phyloP scores from a whole-genome alignment of 2,888 invertebrate genomes.

The Zygaena filipendulae region DNA sequence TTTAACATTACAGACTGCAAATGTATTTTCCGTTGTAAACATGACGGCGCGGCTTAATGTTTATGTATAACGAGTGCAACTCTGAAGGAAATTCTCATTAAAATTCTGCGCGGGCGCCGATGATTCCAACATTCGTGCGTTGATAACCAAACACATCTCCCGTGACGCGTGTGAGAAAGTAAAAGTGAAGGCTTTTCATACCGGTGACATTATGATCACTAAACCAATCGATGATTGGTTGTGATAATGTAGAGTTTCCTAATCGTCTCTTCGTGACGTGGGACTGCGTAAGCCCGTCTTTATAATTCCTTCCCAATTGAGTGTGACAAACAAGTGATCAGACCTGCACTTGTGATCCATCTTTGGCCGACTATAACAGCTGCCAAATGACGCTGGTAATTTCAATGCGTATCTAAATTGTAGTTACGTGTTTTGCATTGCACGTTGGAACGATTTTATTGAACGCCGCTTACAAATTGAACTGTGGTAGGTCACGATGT shows the following conservation, averaged over 20 bases:
- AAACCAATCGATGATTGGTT: too few species aligned
- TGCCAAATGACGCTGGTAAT: slow-evolving; percentile 19
- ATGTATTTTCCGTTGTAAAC: slow-evolving; percentile 60
- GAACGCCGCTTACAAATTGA: slow-evolving; percentile 34
- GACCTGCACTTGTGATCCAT: too few species aligned
- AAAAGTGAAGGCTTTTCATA: slow-evolving; percentile 33
- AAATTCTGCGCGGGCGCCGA: slow-evolving; percentile 55
- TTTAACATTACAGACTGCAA: slow-evolving; percentile 45
- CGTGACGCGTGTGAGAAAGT: slow-evolving; percentile 58
- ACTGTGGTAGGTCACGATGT: slow-evolving; percentile 49
- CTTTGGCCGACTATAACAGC: slow-evolving; percentile 19
- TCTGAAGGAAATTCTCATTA: slow-evolving; percentile 59
- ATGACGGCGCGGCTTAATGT: slow-evolving; percentile 52
- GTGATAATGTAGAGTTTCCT: too few species aligned
- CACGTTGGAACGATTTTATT: slow-evolving; percentile 35
- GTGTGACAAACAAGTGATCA: neutral
- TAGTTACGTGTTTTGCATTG: slow-evolving; percentile 46
- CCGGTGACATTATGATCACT: too few species aligned
- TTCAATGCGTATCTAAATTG: slow-evolving; percentile 38
- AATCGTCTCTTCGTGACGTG: neutral
- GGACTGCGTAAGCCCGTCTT: too few species aligned
- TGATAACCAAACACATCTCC: slow-evolving; percentile 49
- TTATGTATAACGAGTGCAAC: slow-evolving; percentile 51
- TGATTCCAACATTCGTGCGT: slow-evolving; percentile 56
- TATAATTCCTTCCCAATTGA: neutral